Conservation (phyloP, 2,113 vertebrate genomes). For the Corythornis madagascariensis region DNA sequence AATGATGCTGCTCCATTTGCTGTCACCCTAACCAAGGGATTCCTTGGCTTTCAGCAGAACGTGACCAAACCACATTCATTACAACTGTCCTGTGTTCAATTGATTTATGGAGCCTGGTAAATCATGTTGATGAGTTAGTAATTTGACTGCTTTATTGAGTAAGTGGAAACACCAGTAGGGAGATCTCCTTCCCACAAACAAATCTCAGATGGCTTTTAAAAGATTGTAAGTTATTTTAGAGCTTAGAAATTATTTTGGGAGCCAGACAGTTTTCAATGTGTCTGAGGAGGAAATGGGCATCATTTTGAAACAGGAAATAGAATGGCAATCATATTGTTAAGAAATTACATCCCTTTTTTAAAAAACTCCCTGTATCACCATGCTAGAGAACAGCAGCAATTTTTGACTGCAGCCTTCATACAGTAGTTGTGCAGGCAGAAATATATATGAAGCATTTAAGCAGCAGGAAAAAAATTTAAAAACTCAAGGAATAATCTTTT, state of each 20-base stretch:
- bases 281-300: not conserved
- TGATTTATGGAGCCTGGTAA: not conserved
- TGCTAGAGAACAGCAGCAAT: not conserved
- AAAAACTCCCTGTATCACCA: not conserved
- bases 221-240: not conserved
- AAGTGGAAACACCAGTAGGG: not conserved
- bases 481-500: not conserved
- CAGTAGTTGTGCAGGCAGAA: not conserved
- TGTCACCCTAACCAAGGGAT: not conserved
- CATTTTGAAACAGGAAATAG: constrained; percentile 4
- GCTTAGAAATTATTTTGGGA: not conserved
- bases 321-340: not conserved
- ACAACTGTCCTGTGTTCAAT: not conserved
- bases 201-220: not conserved
- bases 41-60: not conserved
- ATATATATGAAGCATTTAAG: not conserved
- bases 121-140: not conserved
- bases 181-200: not conserved
- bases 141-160: not conserved
- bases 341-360: not conserved
- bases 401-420: not conserved
- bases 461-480: not conserved
- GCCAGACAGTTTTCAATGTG: not conserved
- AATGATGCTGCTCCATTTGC: not conserved
- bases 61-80: not conserved